Base-by-base conservation (phyloP, 2,888 invertebrate species). In the Ernsta delagoae region DNA sequence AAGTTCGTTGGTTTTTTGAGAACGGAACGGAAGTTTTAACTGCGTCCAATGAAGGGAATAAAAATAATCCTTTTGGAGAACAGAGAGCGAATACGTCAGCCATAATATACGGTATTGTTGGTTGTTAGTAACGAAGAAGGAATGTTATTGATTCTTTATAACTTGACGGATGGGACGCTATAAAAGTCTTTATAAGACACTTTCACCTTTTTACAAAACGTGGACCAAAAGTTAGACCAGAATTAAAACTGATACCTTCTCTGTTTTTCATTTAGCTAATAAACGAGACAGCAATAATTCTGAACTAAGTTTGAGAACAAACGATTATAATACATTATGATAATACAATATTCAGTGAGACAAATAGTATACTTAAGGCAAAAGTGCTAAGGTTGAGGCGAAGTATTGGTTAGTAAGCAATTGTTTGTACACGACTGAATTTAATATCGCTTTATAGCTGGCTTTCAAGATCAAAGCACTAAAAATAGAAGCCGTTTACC, bases 401-500 rank as follows among this genome's bases (percentile, higher is more conserved):
- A 34, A 12, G 36, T 36, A 39, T 31, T 12, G 1, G 57, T 39
- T 60, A 41, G 59, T 54, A 34, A 24, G 65, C 36, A 56, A 63
- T 59, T 61, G 57, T 66, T 70, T 66, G 63, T 67, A 70, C 59
- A 70, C 45, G 57, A 65, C 53, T 71, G 67, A 72, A 70, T 72
- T 67, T 72, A 72, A 71, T 71, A 72, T 70, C 62, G 64, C 67
- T 72, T 71, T 71, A 70, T 67, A 65, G 70, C 70, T 53, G 24
- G 67, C 70, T 71, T 72, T 72, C 73, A 75, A 84, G 83, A 89
- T 89, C 89, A 90, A 90, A 89, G 86, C 79, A 74, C 79, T 80
- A 85, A 80, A 86, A 84, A 85, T 82, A 86, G 85, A 82, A 82
- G 81, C 82, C 85, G 86, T 84, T 81, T 78, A 83, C 77, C 75